These are phyloP conservation scores for Carlito syrichta DNA, from an alignment of 2,113 vertebrate species.

Conservation along the genomic window DNA sequence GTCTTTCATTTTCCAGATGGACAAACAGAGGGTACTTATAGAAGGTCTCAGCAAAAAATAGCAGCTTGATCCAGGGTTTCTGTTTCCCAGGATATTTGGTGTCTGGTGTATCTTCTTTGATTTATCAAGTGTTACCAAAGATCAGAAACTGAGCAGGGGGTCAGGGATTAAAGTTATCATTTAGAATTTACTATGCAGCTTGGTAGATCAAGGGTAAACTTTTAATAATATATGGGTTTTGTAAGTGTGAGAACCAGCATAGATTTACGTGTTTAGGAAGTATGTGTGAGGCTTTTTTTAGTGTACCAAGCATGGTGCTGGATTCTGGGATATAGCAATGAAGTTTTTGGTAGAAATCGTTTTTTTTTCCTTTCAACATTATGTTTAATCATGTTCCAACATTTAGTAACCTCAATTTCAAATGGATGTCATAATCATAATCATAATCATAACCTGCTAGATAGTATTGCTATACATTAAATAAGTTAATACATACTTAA, in stretches of 20 bases:
- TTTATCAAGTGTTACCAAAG: neutral
- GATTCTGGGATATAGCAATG: neutral
- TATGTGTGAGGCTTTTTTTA: neutral
- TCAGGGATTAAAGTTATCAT: neutral
- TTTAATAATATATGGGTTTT: neutral
- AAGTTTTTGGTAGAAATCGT: neutral
- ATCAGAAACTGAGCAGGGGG: neutral
- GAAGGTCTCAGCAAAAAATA: neutral
- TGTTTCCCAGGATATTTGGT: neutral
- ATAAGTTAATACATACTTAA: neutral
- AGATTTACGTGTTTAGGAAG: neutral
- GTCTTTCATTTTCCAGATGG: neutral
- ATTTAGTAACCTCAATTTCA: neutral
- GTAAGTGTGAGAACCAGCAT: neutral
- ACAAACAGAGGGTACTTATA: neutral
- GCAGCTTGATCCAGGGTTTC: neutral
- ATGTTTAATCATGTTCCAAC: neutral
- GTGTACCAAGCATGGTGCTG: neutral
- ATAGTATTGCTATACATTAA: too few relatives aligned
- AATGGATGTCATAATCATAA: neutral
- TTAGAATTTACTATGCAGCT: neutral
- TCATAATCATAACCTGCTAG: neutral
- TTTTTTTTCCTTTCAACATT: neutral
- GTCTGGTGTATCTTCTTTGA: neutral
- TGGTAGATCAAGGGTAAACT: neutral